These are phyloP conservation scores for Sternarchorhynchus goeldii DNA, from an alignment of 2,797 vertebrate species.

Conservation along the genomic window DNA sequence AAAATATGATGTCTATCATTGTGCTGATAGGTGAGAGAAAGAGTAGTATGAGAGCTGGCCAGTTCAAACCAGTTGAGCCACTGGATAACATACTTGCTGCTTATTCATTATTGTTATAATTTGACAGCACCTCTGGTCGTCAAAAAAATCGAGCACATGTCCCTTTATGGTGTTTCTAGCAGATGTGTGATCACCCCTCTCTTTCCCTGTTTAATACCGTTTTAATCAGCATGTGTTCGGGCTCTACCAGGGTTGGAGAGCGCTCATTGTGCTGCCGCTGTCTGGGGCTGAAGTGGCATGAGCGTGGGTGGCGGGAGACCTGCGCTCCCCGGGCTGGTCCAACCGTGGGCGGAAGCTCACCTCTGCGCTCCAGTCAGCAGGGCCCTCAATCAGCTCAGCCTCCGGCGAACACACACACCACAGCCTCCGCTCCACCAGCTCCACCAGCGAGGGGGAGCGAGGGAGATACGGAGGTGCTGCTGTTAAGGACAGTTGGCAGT, in stretches of 20 bases:
- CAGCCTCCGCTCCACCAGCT: constrained; percentile 25
- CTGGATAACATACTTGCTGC: constrained; percentile 1
- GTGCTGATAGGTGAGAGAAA: no score
- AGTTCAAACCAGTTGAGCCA: background rate
- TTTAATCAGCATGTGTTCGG: constrained; percentile 45
- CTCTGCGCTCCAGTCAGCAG: constrained; percentile 28
- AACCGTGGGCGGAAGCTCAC: constrained; percentile 50
- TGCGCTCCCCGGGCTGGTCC: constrained; percentile 48
- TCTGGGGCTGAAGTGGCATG: constrained; percentile 54
- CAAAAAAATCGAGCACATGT: no score
- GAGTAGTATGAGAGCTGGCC: background rate
- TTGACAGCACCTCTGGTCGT: background rate
- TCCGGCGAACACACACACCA: constrained; percentile 24
- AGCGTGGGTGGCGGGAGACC: constrained; percentile 47
- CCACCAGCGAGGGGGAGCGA: constrained; percentile 6
- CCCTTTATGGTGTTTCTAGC: constrained; percentile 16
- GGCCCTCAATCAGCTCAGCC: constrained; percentile 55
- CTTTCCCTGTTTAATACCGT: constrained; percentile 42
- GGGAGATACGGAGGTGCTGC: constrained; percentile 9
- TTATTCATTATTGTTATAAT: background rate
- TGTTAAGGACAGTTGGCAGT: background rate
- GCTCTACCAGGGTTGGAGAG: constrained; percentile 47
- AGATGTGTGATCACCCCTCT: constrained; percentile 41
- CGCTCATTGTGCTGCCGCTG: constrained; percentile 53
- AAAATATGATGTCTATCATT: no score